phyloP scores from a whole-genome alignment of 2,797 vertebrate genomes.

The Todus mexicanus region DNA sequence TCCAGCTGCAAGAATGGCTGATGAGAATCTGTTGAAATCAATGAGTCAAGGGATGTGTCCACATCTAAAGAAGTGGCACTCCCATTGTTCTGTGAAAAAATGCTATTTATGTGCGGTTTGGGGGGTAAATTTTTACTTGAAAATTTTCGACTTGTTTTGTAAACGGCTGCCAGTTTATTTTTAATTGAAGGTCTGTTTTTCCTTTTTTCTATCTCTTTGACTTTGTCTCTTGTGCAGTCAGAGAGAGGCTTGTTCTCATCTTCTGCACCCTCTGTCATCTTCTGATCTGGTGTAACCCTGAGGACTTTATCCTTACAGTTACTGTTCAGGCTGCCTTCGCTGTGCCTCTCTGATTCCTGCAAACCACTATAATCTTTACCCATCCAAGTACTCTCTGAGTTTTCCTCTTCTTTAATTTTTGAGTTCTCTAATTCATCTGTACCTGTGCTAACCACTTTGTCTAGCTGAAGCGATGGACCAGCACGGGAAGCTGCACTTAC shows the following conservation, averaged over 20 bases:
- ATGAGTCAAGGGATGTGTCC: not conserved
- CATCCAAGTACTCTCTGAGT: not conserved
- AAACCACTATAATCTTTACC: not conserved
- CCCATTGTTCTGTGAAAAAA: conserved; percentile 66
- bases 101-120: conserved; percentile 67
- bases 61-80: not conserved
- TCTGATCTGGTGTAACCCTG: not conserved
- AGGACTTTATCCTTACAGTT: not conserved
- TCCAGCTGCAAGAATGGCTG: not conserved
- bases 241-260: conserved; percentile 23
- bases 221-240: conserved; percentile 34
- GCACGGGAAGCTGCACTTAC: not conserved
- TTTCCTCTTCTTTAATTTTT: conserved; percentile 3
- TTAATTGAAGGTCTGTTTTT: conserved; percentile 67
- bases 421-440: not conserved
- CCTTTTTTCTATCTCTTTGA: conserved; percentile 63
- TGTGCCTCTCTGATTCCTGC: not conserved
- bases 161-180: conserved; percentile 62
- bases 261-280: not conserved
- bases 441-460: not conserved
- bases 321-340: not conserved
- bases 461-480: not conserved
- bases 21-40: not conserved
- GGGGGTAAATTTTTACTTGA: conserved; percentile 68
- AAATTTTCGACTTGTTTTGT: conserved; percentile 69